phyloP scores from a whole-genome alignment of 2,888 invertebrate species.

The Brachycybe producta region DNA sequence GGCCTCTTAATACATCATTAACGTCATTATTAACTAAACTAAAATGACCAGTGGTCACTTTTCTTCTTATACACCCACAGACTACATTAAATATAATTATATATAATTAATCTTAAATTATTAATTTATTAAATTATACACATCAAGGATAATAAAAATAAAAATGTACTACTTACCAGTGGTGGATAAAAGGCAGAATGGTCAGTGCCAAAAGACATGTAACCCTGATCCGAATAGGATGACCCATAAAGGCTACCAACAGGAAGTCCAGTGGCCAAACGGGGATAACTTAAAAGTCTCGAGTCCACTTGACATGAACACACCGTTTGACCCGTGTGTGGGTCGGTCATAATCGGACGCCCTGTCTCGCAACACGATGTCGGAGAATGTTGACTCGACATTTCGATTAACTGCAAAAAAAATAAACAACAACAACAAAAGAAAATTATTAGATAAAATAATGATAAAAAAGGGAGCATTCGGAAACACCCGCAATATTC shows the following conservation, averaged over 20 bases:
- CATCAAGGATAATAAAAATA: too few species aligned
- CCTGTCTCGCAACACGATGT: constrained; percentile 73
- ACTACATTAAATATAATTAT: too few species aligned
- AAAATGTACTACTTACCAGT: constrained; percentile 54
- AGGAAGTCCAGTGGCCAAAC: constrained; percentile 28
- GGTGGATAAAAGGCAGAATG: constrained; percentile 92
- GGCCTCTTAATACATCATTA: too few species aligned
- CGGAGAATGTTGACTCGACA: constrained; percentile 1
- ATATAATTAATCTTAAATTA: too few species aligned
- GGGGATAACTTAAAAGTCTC: constrained; percentile 42
- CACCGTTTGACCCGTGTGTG: constrained; percentile 81
- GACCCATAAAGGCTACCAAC: constrained; percentile 30
- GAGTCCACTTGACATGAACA: constrained; percentile 92
- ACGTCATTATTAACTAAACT: too few species aligned
- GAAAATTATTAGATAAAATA: too few species aligned
- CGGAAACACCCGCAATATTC: too few species aligned
- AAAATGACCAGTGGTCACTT: too few species aligned
- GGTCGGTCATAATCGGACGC: constrained; percentile 80
- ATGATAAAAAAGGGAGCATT: too few species aligned
- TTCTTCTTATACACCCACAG: too few species aligned
- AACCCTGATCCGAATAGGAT: constrained; percentile 28
- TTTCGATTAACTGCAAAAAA: constrained; percentile 4
- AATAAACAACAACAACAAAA: too few species aligned
- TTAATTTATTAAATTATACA: too few species aligned
- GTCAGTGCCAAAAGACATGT: constrained; percentile 31